Evolutionary conservation across 1,140 invertebrate genomes (phyloP).

Genomic region (Trichonephila clavata): DNA sequence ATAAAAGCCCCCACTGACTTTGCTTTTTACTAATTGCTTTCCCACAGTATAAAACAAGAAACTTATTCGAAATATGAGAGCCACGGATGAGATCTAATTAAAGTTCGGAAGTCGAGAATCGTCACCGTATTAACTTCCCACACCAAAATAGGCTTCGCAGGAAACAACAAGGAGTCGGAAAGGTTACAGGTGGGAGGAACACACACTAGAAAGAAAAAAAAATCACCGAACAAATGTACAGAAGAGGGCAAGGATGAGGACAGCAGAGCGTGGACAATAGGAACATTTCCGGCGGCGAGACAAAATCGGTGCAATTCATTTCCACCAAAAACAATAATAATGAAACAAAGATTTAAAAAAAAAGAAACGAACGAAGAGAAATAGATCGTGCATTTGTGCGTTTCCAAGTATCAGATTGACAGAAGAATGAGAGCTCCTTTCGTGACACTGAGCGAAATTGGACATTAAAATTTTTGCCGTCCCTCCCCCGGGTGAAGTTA

Average conservation of each 20-base stretch:
- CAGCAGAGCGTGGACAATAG: slow-evolving; percentile 71
- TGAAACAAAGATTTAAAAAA: slow-evolving; percentile 28
- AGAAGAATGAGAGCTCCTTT: slow-evolving; percentile 62
- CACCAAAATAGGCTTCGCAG: not conserved
- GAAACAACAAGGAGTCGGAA: not conserved
- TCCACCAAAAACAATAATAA: slow-evolving; percentile 23
- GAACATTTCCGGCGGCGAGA: slow-evolving; percentile 67
- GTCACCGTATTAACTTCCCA: not conserved
- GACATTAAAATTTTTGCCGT: not conserved
- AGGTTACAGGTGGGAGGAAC: not conserved
- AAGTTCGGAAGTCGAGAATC: no score
- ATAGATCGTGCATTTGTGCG: slow-evolving; percentile 51
- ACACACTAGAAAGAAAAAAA: not conserved
- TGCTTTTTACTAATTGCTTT: no score
- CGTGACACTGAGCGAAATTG: slow-evolving; percentile 50
- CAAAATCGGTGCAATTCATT: slow-evolving; percentile 25
- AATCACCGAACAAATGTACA: not conserved
- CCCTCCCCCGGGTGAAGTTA: not conserved
- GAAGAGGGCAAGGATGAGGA: not conserved
- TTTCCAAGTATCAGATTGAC: slow-evolving; percentile 45
- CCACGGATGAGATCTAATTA: no score
- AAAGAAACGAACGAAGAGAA: not conserved
- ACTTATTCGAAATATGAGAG: no score
- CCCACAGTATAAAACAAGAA: no score
- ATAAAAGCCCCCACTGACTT: no score